Conservation (phyloP, 2,888 invertebrate species). For the Horisme vitalbata region DNA sequence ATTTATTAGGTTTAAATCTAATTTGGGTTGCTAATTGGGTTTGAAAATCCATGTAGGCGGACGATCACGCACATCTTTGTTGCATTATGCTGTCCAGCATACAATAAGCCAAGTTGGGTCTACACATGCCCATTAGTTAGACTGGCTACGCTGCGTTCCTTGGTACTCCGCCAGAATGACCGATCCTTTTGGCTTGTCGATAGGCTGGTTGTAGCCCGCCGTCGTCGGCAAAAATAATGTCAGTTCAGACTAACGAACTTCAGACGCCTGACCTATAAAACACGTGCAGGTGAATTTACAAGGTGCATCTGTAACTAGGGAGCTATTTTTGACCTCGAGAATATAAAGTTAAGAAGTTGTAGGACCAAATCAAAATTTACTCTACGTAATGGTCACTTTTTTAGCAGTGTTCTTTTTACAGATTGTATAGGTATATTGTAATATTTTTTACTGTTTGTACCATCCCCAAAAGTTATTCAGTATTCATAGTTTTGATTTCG, state of each 20-base stretch:
- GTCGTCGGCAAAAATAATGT: slow-evolving; percentile 73
- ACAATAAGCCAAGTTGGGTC: slow-evolving; percentile 78
- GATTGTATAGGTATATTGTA: no score
- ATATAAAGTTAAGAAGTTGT: no score
- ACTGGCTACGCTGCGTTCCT: slow-evolving; percentile 72
- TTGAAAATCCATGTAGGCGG: background rate
- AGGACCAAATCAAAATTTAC: no score
- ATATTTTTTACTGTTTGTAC: no score
- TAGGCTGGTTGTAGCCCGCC: slow-evolving; percentile 66
- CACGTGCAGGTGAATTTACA: slow-evolving; percentile 52
- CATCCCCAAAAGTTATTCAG: background rate
- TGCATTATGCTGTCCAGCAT: slow-evolving; percentile 37
- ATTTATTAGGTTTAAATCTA: slow-evolving; percentile 23
- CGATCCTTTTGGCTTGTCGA: slow-evolving; percentile 81
- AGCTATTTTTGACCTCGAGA: slow-evolving; percentile 23
- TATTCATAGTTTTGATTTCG: slow-evolving; percentile 25
- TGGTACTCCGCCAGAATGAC: slow-evolving; percentile 80
- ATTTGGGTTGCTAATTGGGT: slow-evolving; percentile 3
- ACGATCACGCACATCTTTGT: slow-evolving; percentile 31
- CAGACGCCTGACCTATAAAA: slow-evolving; percentile 77
- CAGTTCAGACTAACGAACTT: slow-evolving; percentile 81
- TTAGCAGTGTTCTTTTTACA: no score
- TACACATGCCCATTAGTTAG: slow-evolving; percentile 75
- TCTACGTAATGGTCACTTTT: no score
- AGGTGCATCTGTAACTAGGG: slow-evolving; percentile 32